Percentiles rank a stretch among this genome's conserved stretches.
These are phyloP conservation scores for Clanis bilineata DNA, from an alignment of 2,888 invertebrate species.

Conservation along the genomic window DNA sequence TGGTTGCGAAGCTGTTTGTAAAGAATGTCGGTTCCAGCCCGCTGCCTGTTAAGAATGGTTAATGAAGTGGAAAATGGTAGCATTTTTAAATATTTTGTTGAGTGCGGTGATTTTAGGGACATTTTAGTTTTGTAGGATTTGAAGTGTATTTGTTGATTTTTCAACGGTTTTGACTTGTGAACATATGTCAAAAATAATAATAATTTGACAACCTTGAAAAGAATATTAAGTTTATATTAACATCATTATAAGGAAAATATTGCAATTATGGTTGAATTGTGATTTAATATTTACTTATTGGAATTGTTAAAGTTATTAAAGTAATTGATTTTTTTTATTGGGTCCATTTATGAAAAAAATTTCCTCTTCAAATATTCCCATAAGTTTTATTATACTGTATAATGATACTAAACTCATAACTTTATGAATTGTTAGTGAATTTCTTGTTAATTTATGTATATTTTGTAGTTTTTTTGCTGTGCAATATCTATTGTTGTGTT, in stretches of 20 bases:
- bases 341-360: too few relatives aligned
- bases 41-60: constrained; percentile 31
- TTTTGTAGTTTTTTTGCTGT: neutral
- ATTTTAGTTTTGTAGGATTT: constrained; percentile 1
- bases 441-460: constrained; percentile 5
- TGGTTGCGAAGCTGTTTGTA: constrained; percentile 78
- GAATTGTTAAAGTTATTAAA: too few relatives aligned
- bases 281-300: too few relatives aligned
- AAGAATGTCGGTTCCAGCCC: constrained; percentile 67
- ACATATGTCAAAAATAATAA: too few relatives aligned
- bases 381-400: neutral
- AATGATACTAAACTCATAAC: neutral
- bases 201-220: too few relatives aligned
- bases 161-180: too few relatives aligned
- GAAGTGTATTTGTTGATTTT: neutral
- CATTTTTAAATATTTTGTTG: neutral
- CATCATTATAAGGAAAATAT: too few relatives aligned
- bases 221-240: too few relatives aligned
- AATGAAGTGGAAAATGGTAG: neutral
- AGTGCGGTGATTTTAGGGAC: neutral
- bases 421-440: neutral
- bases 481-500: constrained; percentile 5
- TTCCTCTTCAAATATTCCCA: too few relatives aligned
- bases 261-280: too few relatives aligned
- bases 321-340: too few relatives aligned